These are phyloP conservation scores for Chrysogorgia sp. DNA, from an alignment of 92 coral and sea anemone species.

Conservation along the genomic window DNA sequence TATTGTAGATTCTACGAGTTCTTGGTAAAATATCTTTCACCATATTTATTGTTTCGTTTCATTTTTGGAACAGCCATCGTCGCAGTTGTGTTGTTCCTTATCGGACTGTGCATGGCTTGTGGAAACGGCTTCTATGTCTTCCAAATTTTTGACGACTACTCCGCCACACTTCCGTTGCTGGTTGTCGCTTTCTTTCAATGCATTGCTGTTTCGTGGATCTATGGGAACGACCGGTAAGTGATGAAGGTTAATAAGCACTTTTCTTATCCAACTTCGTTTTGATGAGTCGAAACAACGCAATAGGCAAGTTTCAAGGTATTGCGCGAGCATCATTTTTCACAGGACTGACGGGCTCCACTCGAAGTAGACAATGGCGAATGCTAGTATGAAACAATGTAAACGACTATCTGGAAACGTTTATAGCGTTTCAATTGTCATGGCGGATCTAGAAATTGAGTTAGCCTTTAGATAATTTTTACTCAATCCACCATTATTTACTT, in stretches of 20 bases:
- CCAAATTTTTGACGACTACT: constrained; percentile 95
- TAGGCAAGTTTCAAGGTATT: too few relatives aligned
- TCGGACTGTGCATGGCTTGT: constrained; percentile 83
- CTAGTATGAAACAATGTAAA: too few relatives aligned
- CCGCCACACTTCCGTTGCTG: constrained; percentile 89
- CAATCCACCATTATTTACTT: too few relatives aligned
- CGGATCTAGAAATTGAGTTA: too few relatives aligned
- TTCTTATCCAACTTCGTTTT: neutral
- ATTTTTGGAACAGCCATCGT: constrained; percentile 66
- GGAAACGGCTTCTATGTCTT: constrained; percentile 90
- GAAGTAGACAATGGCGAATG: too few relatives aligned
- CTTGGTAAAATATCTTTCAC: neutral
- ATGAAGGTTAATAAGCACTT: too few relatives aligned
- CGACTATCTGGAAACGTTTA: too few relatives aligned
- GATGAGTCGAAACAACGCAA: neutral
- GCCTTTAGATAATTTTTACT: too few relatives aligned
- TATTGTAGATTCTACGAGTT: too few relatives aligned
- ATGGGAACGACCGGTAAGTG: constrained; percentile 86
- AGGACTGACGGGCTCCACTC: too few relatives aligned
- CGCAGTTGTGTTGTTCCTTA: constrained; percentile 70
- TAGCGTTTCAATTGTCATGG: too few relatives aligned
- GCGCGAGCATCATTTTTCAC: too few relatives aligned
- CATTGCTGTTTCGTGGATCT: constrained; percentile 96
- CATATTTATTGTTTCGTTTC: neutral
- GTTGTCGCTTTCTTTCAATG: constrained; percentile 93